Percentiles rank a stretch among this genome's conserved stretches.
Conservation (phyloP, 2,888 invertebrate species). For the Abrostola triplasia region DNA sequence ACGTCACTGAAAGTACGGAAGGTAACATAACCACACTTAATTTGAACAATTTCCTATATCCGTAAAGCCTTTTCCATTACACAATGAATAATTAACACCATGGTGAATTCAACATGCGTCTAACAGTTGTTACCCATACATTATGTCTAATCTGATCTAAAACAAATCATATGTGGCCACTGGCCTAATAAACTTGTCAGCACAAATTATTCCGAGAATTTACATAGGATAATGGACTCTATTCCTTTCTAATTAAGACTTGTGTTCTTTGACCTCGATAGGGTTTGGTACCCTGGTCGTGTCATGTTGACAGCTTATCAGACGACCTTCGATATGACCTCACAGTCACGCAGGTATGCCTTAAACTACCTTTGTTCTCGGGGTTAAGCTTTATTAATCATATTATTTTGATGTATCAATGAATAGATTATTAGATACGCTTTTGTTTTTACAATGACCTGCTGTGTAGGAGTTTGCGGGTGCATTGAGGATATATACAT, state of each 20-base stretch:
- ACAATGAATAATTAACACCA: conserved; percentile 28
- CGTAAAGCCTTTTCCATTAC: conserved; percentile 29
- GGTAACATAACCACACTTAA: conserved; percentile 23
- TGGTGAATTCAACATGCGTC: conserved; percentile 24
- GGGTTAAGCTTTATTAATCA: conserved; percentile 40
- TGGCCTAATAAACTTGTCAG: conserved; percentile 52
- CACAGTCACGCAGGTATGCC: conserved; percentile 41
- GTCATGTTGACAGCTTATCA: conserved; percentile 65
- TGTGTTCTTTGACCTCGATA: conserved; percentile 53
- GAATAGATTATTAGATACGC: neutral
- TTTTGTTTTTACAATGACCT: neutral
- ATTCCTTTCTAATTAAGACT: conserved; percentile 29
- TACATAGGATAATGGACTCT: conserved; percentile 25
- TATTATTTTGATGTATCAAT: conserved; percentile 12
- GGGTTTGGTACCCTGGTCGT: conserved; percentile 52
- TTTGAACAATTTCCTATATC: conserved; percentile 45
- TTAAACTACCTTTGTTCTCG: conserved; percentile 54
- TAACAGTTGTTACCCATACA: conserved; percentile 35
- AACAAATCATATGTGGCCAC: conserved; percentile 40
- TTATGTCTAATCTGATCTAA: conserved; percentile 52
- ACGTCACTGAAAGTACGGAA: conserved; percentile 35
- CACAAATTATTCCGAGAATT: conserved; percentile 23
- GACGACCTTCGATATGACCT: conserved; percentile 67
- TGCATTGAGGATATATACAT: no score
- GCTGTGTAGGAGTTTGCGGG: neutral